A percentile compares a stretch with the other conserved stretches of the same genome.
These are phyloP conservation scores for Monoplex corrugatus DNA, from an alignment of 2,888 invertebrate genomes.

Conservation along the genomic window DNA sequence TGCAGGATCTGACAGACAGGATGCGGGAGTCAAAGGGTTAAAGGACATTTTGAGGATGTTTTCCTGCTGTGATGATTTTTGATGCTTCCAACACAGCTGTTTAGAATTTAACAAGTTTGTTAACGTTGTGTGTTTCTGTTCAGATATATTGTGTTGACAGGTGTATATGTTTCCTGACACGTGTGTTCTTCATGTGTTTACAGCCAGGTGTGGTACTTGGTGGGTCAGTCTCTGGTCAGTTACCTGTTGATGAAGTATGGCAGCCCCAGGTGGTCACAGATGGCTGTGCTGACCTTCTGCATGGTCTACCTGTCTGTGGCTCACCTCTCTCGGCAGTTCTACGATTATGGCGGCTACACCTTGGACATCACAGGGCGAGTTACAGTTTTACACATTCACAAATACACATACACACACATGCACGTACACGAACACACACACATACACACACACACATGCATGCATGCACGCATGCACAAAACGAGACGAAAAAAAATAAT, in stretches of 20 bases:
- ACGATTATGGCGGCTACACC: conserved; percentile 93
- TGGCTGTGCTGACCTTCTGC: conserved; percentile 90
- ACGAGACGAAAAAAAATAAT: neutral
- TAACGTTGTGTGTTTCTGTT: too few species aligned
- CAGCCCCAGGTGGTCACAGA: conserved; percentile 83
- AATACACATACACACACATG: neutral
- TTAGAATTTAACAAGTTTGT: too few species aligned
- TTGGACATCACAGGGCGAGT: conserved; percentile 93
- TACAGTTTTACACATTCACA: neutral
- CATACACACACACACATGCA: conserved; percentile 2
- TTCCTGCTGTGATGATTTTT: too few species aligned
- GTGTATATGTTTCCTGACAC: too few species aligned
- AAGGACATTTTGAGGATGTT: too few species aligned
- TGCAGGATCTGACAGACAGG: too few species aligned
- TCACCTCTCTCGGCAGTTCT: conserved; percentile 93
- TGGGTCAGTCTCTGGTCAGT: conserved; percentile 89
- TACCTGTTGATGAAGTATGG: conserved; percentile 90
- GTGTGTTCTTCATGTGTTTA: neutral
- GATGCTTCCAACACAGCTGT: too few species aligned
- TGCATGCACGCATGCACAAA: neutral
- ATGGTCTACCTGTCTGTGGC: conserved; percentile 94
- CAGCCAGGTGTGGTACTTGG: conserved; percentile 92
- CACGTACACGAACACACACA: conserved; percentile 3
- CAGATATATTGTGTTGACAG: too few species aligned
- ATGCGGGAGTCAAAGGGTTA: too few species aligned